Evolutionary conservation across 2,797 vertebrate genomes (phyloP), one percentile per base, ranked within the genome.

Genomic region (Xiphophorus birchmanni): DNA sequence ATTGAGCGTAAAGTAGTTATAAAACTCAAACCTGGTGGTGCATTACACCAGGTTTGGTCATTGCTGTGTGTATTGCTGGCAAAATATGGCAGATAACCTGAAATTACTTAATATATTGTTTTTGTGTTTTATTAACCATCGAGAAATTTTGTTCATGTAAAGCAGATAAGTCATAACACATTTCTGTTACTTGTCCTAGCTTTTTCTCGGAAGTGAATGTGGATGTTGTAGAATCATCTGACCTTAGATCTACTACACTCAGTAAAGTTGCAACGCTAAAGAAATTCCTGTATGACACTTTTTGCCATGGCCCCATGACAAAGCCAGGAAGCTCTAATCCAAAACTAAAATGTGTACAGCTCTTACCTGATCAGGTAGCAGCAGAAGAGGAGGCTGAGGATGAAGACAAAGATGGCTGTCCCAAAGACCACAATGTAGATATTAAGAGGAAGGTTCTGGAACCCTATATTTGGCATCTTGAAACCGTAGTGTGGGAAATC

Each of bases 391-490:
- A 99, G 97, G 90, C 99, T 99, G 89, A 99, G 98, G 93, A 99
- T 99, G 96, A 99, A 99, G 94, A 99, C 99, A 78, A 99, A 99
- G 92, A 99, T 97, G 82, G 98, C 99, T 0, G 99, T 99, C 88
- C 99, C 99, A 5, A 99, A 99, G 88, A 99, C 99, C 92, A 99
- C 99, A 45, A 99, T 99, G 95, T 99, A 99, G 96, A 99, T 99
- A 94, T 99, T 99, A 87, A 99, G 97, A 86, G 99, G 99, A 92
- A 99, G 97, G 92, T 99, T 99, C 96, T 99, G 99, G 94, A 99
- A 99, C 95, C 99, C 98, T 84, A 99, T 99, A 95, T 99, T 99
- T 91, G 99, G 99, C 99, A 99, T 99, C 95, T 97, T 99, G 97
- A 99, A 99, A 95, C 96, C 97, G 95, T 97, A 97, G 95, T 98